Conservation (phyloP, 2,797 vertebrate species). For the Discoglossus pictus region DNA sequence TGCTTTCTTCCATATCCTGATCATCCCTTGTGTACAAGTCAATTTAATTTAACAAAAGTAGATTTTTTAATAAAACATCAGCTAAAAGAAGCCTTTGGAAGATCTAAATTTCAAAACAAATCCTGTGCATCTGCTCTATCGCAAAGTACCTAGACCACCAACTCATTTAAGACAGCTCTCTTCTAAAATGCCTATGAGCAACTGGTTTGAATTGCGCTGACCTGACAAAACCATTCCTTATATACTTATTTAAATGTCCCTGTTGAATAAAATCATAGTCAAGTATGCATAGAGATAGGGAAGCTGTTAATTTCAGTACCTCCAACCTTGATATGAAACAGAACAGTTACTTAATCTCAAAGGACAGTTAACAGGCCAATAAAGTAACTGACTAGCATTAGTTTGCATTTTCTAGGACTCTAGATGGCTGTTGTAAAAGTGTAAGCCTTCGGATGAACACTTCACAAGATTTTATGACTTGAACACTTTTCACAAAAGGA, state of each 20-base stretch:
- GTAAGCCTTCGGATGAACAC: slow-evolving; percentile 54
- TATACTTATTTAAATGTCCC: slow-evolving; percentile 49
- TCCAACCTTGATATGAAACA: slow-evolving; percentile 47
- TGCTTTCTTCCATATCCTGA: no score
- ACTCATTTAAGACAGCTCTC: slow-evolving; percentile 32
- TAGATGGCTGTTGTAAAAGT: slow-evolving; percentile 51
- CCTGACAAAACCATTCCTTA: slow-evolving; percentile 42
- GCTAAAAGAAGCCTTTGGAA: no score
- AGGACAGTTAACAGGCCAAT: slow-evolving; percentile 24
- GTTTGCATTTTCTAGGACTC: slow-evolving; percentile 33
- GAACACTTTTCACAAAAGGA: slow-evolving; percentile 46
- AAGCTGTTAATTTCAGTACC: slow-evolving; percentile 40
- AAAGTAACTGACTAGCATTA: slow-evolving; percentile 39
- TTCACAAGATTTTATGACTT: slow-evolving; percentile 47
- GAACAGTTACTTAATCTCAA: slow-evolving; percentile 46
- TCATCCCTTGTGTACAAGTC: no score
- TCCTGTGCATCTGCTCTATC: slow-evolving; percentile 22
- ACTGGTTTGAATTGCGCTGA: slow-evolving; percentile 47
- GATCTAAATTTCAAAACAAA: slow-evolving; percentile 5
- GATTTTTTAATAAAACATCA: no score
- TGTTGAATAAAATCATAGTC: slow-evolving; percentile 33
- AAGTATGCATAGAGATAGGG: slow-evolving; percentile 45
- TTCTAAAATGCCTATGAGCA: slow-evolving; percentile 35
- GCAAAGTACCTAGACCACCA: slow-evolving; percentile 43
- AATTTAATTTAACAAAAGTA: no score